Percentiles rank a stretch among this genome's conserved stretches.
Conservation (phyloP, 2,113 vertebrate genomes). For the Pterophyllum scalare region DNA sequence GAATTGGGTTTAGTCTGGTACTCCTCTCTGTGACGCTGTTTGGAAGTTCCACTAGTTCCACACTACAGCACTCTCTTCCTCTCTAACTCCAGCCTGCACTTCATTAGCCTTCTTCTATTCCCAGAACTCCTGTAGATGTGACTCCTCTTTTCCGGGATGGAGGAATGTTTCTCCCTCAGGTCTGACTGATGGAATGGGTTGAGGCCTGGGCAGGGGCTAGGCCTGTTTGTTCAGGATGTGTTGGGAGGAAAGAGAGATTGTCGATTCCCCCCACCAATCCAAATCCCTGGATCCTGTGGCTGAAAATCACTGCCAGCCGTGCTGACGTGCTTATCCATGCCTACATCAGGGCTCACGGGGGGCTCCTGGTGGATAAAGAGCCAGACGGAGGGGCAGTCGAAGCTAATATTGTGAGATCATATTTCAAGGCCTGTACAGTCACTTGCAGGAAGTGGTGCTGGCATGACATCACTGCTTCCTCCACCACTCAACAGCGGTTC, state of each 20-base stretch:
- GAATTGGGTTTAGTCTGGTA: conserved; percentile 6
- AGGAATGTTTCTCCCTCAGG: conserved; percentile 78
- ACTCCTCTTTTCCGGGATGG: conserved; percentile 79
- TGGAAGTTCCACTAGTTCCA: conserved; percentile 30
- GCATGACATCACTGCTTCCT: conserved; percentile 5
- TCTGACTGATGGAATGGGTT: conserved; percentile 69
- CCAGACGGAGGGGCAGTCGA: conserved; percentile 35
- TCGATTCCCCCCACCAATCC: conserved; percentile 6
- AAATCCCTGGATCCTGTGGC: conserved; percentile 56
- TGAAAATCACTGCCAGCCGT: conserved; percentile 79
- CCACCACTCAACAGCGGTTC: neutral
- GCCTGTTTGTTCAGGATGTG: conserved; percentile 73
- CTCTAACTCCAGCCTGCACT: conserved; percentile 68
- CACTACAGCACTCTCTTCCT: conserved; percentile 37
- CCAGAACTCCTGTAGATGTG: conserved; percentile 77
- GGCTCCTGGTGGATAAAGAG: conserved; percentile 40
- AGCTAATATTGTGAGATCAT: conserved; percentile 22
- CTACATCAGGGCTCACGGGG: conserved; percentile 42
- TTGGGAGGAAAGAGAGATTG: conserved; percentile 47
- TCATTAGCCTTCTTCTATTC: conserved; percentile 80
- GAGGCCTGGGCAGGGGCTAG: conserved; percentile 68
- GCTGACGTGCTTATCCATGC: conserved; percentile 55
- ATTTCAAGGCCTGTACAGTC: conserved; percentile 32
- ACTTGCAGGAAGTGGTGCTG: conserved; percentile 4
- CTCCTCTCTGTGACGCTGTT: conserved; percentile 5